These are phyloP conservation scores for Samia ricini DNA, from an alignment of 1,140 invertebrate species.

Conservation along the genomic window DNA sequence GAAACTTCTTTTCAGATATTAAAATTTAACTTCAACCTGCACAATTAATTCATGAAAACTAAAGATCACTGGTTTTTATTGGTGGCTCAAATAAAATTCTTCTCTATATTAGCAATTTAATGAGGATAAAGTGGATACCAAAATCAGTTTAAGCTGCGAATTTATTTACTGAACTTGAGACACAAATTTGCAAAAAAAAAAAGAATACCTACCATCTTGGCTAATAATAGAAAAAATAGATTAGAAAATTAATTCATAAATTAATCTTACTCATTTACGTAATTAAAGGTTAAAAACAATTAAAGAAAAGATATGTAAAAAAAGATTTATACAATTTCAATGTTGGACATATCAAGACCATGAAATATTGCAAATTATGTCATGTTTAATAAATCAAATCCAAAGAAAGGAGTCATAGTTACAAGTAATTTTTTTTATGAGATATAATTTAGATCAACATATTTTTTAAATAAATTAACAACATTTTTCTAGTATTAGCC, in stretches of 20 bases:
- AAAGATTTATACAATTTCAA: background rate
- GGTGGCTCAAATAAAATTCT: no score
- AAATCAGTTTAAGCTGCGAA: background rate
- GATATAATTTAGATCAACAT: background rate
- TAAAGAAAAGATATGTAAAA: background rate
- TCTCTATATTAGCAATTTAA: no score
- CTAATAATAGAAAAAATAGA: conserved; percentile 10
- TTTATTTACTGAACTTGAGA: background rate
- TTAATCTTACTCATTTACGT: background rate
- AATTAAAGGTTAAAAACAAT: background rate
- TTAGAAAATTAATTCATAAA: background rate
- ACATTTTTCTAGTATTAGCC: conserved; percentile 5
- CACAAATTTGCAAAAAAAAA: no score
- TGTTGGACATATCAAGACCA: no score
- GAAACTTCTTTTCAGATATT: background rate
- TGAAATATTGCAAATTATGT: no score
- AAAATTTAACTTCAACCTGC: background rate
- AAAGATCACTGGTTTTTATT: no score
- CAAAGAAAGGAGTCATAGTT: background rate
- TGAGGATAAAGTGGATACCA: background rate
- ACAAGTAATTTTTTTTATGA: background rate
- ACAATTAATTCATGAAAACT: background rate
- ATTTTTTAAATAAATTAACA: background rate
- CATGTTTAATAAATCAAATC: background rate
- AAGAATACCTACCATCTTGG: no score